phyloP scores from a whole-genome alignment of 2,797 vertebrate species.

The Esox masquinongy region DNA sequence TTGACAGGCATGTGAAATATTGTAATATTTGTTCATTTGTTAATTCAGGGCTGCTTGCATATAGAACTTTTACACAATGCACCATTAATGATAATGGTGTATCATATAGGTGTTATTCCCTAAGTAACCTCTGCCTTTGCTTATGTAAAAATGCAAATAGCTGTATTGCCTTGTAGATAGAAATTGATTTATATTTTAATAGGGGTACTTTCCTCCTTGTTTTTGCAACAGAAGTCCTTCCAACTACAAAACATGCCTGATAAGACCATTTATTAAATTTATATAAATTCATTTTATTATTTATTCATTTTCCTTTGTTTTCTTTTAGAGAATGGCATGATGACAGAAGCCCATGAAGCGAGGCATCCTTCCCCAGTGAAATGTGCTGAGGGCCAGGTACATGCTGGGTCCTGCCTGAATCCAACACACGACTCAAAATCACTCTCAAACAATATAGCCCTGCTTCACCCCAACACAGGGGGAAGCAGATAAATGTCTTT shows the following conservation, averaged over 20 bases:
- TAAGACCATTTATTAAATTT: background rate
- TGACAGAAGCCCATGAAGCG: conserved; percentile 46
- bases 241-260: background rate
- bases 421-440: conserved; percentile 10
- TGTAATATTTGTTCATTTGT: background rate
- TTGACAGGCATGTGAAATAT: background rate
- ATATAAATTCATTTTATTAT: background rate
- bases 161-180: no score
- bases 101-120: background rate
- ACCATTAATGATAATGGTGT: background rate
- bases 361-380: conserved; percentile 39
- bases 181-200: no score
- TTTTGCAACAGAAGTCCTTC: background rate
- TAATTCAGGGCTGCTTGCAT: background rate
- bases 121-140: background rate
- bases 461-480: background rate
- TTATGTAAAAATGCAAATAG: background rate
- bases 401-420: conserved; percentile 40
- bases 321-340: conserved; percentile 57
- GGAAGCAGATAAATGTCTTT: background rate
- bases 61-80: background rate
- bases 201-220: background rate
- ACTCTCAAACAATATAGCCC: conserved; percentile 18
- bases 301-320: conserved; percentile 17
- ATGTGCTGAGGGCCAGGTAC: conserved; percentile 55